Evolutionary conservation across 1,140 invertebrate genomes (phyloP), one percentile per base, ranked within the genome.

Genomic region (Metopolophium dirhodum): DNA sequence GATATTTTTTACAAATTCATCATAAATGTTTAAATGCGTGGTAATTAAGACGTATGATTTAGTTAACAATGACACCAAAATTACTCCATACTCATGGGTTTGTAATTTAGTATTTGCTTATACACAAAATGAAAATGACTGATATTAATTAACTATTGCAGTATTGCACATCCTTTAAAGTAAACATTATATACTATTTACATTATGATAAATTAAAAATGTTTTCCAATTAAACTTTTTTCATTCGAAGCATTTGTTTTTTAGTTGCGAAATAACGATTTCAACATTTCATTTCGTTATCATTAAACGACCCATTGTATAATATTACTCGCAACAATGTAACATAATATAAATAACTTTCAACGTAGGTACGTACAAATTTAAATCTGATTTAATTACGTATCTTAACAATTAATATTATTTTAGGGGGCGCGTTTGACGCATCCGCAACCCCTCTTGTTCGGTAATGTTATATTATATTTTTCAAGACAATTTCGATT

Each of bases 371-470:
- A 77, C 61, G 11, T n/a, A 18, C 61, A 77, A 77, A 77, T 77
- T 77, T n/a, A 77, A 77, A 77, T 77, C 30, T 77, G n/a, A 77
- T 77, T 77, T 77, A 77, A 77, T 77, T n/a, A 77, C n/a, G 14
- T 18, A n/a, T 77, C 30, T 77, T n/a, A 6, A 77, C 30, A 68
- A 68, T 68, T 68, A 68, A 68, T 68, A n/a, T 77, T n/a, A 77
- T 77, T 77, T 77, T 77, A 6, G 30, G 30, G 61, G 61, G 61
- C n/a, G 61, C 14, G 30, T 77, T 77, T n/a, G 30, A n/a, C 6
- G n/a, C 61, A 77, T n/a, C 14, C 14, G 3, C 61, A n/a, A 77
- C 61, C 61, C 61, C 61, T 14, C 30, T 77, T 6, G n/a, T 77
- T 77, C 61, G 14, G n/a, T 41, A 41, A 41, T 3, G 4, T 41